Conservation (phyloP, 35 echinoderm and acorn worm genomes). For the Diadema setosum region DNA sequence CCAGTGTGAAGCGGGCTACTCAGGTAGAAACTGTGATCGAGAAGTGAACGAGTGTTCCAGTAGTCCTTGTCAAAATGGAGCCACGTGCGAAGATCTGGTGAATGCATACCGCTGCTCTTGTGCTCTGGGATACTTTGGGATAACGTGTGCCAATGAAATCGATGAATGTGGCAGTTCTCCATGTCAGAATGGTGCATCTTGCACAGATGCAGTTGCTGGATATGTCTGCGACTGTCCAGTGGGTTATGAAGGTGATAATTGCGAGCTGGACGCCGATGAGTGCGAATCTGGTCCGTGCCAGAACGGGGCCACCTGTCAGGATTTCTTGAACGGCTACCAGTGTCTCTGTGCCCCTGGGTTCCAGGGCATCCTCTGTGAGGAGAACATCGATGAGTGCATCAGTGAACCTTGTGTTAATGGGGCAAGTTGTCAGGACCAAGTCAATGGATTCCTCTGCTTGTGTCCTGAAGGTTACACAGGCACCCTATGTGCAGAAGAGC, state of each 20-base stretch:
- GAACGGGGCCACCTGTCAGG: constrained; percentile 32
- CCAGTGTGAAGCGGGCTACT: constrained; percentile 37
- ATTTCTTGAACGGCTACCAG: constrained; percentile 24
- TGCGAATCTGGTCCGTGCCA: constrained; percentile 31
- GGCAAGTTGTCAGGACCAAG: constrained; percentile 16
- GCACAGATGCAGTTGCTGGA: constrained; percentile 29
- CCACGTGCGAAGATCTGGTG: constrained; percentile 23
- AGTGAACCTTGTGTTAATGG: constrained; percentile 21
- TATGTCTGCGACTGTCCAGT: constrained; percentile 41
- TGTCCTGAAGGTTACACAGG: constrained; percentile 24
- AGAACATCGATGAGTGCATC: constrained; percentile 47
- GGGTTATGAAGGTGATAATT: constrained; percentile 6
- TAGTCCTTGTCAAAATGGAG: constrained; percentile 20
- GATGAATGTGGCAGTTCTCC: constrained; percentile 55
- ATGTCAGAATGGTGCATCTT: constrained; percentile 43
- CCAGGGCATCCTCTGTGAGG: constrained; percentile 10
- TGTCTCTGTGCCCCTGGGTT: constrained; percentile 31
- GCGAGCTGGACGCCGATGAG: constrained; percentile 40
- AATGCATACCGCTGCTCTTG: constrained; percentile 34
- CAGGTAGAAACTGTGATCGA: constrained; percentile 17
- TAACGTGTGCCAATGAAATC: constrained; percentile 22
- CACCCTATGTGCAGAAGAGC: constrained; percentile 27
- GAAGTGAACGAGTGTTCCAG: constrained; percentile 27
- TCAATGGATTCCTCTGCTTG: constrained; percentile 24
- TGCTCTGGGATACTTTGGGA: constrained; percentile 33